These are phyloP conservation scores for Gallinago stenura DNA, from an alignment of 2,797 vertebrate species.

Conservation along the genomic window DNA sequence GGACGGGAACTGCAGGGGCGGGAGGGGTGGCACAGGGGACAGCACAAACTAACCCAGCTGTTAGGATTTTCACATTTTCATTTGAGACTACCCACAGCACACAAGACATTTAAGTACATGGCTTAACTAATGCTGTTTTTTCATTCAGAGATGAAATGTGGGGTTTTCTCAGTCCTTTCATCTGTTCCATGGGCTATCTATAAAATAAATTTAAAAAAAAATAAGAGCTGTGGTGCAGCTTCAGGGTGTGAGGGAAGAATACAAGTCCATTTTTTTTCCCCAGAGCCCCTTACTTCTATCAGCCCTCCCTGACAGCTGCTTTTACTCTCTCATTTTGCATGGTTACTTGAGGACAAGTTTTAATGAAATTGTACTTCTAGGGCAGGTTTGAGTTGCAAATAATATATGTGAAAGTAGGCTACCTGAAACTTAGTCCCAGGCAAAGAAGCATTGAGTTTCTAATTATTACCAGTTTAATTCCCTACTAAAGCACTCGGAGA, in stretches of 20 bases:
- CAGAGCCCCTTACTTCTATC: not conserved
- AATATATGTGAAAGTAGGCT: slow-evolving; percentile 35
- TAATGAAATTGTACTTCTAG: slow-evolving; percentile 50
- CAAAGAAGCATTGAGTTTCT: not conserved
- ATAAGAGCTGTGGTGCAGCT: not conserved
- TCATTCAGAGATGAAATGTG: not conserved
- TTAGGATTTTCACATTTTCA: not conserved
- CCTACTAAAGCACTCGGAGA: not conserved
- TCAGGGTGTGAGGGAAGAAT: not conserved
- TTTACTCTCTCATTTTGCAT: not conserved
- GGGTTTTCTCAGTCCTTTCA: not conserved
- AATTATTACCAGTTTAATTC: slow-evolving; percentile 8
- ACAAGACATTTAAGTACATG: not conserved
- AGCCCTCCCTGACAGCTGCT: not conserved
- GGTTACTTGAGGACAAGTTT: slow-evolving; percentile 40
- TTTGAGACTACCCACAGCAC: fast-evolving
- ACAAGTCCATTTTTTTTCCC: not conserved
- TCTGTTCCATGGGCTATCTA: not conserved
- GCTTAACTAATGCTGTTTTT: not conserved
- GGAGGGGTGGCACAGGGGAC: not conserved
- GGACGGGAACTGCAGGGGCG: not conserved
- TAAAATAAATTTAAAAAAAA: slow-evolving; percentile 27
- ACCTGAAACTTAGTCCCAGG: not conserved
- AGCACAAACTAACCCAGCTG: not conserved
- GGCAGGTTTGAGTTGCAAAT: slow-evolving; percentile 40